Evolutionary conservation across 2,888 invertebrate genomes (phyloP).

Genomic region (Pristionchus japonicus): DNA sequence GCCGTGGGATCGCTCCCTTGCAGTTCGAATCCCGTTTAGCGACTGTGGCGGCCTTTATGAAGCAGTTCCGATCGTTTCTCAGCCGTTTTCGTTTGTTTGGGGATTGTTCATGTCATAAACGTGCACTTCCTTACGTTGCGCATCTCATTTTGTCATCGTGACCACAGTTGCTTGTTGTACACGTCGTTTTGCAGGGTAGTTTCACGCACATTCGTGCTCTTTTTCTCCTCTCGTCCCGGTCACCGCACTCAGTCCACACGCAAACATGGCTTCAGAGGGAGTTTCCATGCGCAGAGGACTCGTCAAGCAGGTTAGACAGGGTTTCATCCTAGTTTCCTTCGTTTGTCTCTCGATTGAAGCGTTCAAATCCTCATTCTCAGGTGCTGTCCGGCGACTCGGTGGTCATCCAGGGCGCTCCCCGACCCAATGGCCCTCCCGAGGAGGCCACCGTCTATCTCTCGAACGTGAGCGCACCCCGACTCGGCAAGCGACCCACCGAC

Average conservation of each 20-base stretch:
- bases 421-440: constrained; percentile 84
- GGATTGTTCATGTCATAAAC: neutral
- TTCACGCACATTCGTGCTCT: constrained; percentile 46
- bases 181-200: constrained; percentile 27
- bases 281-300: constrained; percentile 56
- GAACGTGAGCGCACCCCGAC: constrained; percentile 91
- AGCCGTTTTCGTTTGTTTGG: neutral
- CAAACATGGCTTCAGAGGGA: constrained; percentile 43
- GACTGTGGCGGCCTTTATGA: constrained; percentile 18
- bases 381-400: constrained; percentile 96
- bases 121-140: neutral
- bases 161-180: neutral
- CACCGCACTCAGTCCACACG: constrained; percentile 27
- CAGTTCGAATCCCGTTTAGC: constrained; percentile 16
- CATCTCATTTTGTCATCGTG: neutral
- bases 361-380: constrained; percentile 78
- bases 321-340: neutral
- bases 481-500: constrained; percentile 85
- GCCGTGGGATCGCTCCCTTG: neutral
- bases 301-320: constrained; percentile 57
- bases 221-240: constrained; percentile 12
- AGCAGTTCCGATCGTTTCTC: constrained; percentile 34
- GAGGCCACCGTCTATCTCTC: constrained; percentile 92
- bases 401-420: constrained; percentile 86
- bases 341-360: neutral